Percentiles rank a stretch among this genome's conserved stretches.
phyloP scores from a whole-genome alignment of 2,113 vertebrate species.

The Steatornis caripensis region DNA sequence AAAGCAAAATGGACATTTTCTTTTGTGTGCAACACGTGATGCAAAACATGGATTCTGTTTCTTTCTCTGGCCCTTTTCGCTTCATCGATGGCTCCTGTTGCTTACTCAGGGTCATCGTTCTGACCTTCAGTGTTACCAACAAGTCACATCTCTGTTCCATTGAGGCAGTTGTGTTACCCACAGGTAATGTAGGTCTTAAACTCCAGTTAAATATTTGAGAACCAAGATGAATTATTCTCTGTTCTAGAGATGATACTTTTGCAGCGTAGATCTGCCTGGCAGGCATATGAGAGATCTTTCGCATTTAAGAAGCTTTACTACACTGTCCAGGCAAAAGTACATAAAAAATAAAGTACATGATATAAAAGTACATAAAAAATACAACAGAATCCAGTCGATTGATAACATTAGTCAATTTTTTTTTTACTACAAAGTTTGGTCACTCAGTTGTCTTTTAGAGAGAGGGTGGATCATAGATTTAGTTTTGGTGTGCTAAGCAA shows the following conservation, averaged over 20 bases:
- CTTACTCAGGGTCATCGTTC: background rate
- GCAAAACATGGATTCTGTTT: background rate
- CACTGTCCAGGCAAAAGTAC: background rate
- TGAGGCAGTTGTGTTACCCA: background rate
- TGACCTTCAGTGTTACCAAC: background rate
- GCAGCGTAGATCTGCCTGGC: background rate
- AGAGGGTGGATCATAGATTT: background rate
- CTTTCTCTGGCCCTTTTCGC: background rate
- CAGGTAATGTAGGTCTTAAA: background rate
- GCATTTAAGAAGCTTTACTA: background rate
- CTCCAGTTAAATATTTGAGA: background rate
- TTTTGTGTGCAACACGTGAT: background rate
- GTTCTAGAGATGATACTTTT: background rate
- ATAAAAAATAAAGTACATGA: background rate
- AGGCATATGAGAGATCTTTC: background rate
- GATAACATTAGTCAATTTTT: background rate
- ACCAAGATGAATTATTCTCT: background rate
- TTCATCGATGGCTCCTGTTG: accelerated
- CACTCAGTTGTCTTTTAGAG: background rate
- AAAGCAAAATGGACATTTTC: background rate
- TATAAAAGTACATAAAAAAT: background rate
- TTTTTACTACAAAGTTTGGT: background rate
- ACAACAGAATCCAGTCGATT: background rate
- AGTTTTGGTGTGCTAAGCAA: background rate
- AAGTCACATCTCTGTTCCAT: background rate